Evolutionary conservation across 2,888 invertebrate species (phyloP), one percentile per base, ranked within the genome.

Genomic region (Suillia variegata): DNA sequence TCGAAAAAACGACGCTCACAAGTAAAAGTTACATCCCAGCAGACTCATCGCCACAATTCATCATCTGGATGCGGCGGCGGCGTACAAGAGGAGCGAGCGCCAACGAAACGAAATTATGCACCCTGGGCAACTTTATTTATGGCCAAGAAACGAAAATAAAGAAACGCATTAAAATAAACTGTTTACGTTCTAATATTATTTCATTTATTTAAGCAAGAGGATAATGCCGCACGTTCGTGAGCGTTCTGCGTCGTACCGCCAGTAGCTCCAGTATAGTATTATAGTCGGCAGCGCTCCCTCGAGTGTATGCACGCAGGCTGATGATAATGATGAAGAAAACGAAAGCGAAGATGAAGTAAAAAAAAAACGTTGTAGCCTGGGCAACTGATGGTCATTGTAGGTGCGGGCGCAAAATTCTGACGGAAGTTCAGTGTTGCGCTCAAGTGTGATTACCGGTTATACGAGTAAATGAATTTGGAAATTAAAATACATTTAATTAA

Each of bases 11-110:
- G 51, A 38, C 18, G 52, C 15, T 49, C 59, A 59, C 62, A 48
- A 61, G 48, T 42, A 33, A 15, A 17, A 49, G 33, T 45, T 64
- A 49, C 47, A 59, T 73, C 67, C 75, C 73, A 62, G 63, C 67
- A 62, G 75, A 68, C 67, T 70, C 70, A 70, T 71, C 73, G 66
- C 59, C 63, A 59, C 67, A 73, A 73, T 76, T 74, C 69, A 74
- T 74, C 71, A 75, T 71, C 67, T 66, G 47, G n/a, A 56, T 31
- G 38, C 6, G 38, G 38, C 3, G 15, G 12, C 12, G 31, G 31
- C 31, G 12, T 31, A 31, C 6, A 31, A 31, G 12, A 31, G 31
- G 6, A 31, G 6, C 31, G 31, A 6, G 31, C 18, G 20, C 12
- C 47, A 47, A 6, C 52, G 50, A 56, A 61, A n/a, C n/a, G n/a